Conservation (phyloP, 1,140 invertebrate species). For the Drosophila littoralis region DNA sequence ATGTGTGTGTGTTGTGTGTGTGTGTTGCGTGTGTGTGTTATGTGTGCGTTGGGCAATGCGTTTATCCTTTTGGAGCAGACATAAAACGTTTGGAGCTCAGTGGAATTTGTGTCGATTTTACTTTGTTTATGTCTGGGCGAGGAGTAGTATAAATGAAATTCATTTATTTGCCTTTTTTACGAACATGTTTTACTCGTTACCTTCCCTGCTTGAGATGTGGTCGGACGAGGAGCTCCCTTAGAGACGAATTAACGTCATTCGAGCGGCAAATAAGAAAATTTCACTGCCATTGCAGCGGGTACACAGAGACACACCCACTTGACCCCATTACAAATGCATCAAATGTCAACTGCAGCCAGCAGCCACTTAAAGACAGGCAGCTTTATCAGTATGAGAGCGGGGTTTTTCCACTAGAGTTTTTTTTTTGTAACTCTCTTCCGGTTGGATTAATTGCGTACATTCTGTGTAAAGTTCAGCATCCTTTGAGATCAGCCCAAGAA, state of each 20-base stretch:
- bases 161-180: slow-evolving; percentile 61
- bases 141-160: slow-evolving; percentile 59
- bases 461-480: slow-evolving; percentile 9
- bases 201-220: not conserved
- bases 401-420: not conserved
- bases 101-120: slow-evolving; percentile 62
- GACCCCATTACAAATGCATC: slow-evolving; percentile 45
- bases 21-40: slow-evolving; percentile 29
- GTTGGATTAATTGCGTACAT: slow-evolving; percentile 44
- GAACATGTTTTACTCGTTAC: slow-evolving; percentile 12
- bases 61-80: slow-evolving; percentile 53
- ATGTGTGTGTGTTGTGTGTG: slow-evolving; percentile 15
- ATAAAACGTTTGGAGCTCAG: slow-evolving; percentile 49
- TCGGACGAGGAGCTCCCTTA: slow-evolving; percentile 10
- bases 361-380: slow-evolving; percentile 25
- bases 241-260: slow-evolving; percentile 55
- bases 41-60: slow-evolving; percentile 45
- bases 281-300: slow-evolving; percentile 19
- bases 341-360: slow-evolving; percentile 54
- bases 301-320: slow-evolving; percentile 1
- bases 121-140: slow-evolving; percentile 54
- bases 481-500: slow-evolving; percentile 13
- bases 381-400: not conserved
- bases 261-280: slow-evolving; percentile 67
- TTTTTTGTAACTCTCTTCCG: not conserved